Evolutionary conservation across 2,113 vertebrate species (phyloP).

Genomic region (Pelusios castaneus): DNA sequence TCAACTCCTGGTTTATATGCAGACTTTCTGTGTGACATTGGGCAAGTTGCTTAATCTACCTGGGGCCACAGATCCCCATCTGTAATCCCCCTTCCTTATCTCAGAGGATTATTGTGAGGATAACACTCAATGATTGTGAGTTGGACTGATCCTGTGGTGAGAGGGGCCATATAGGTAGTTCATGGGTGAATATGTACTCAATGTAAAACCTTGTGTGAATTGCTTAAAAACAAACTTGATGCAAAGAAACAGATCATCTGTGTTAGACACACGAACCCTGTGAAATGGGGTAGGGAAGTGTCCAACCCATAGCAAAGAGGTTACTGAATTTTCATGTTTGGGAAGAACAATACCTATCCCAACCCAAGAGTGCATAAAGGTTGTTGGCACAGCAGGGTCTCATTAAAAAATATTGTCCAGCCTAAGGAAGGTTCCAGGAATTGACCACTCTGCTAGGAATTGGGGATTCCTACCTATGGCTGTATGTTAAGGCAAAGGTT

Average conservation of each 20-base stretch:
- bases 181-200: not conserved
- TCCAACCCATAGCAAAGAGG: rapidly evolving
- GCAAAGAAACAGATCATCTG: not conserved
- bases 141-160: too few species aligned
- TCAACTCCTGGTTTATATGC: too few species aligned
- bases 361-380: not conserved
- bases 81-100: too few species aligned
- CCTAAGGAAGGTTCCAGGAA: not conserved
- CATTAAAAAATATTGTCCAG: not conserved
- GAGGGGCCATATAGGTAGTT: too few species aligned
- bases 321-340: not conserved
- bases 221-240: not conserved
- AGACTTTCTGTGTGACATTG: too few species aligned
- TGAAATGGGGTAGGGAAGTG: not conserved
- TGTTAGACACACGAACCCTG: not conserved
- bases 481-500: not conserved
- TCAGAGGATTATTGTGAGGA: too few species aligned
- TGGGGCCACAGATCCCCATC: too few species aligned
- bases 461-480: not conserved
- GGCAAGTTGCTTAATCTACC: too few species aligned
- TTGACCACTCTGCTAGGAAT: not conserved
- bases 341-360: not conserved
- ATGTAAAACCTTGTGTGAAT: not conserved
- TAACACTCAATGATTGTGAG: too few species aligned
- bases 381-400: not conserved